Percentiles rank a stretch among this genome's conserved stretches.
These are phyloP conservation scores for Colostygia pectinataria DNA, from an alignment of 2,888 invertebrate species.

Conservation along the genomic window DNA sequence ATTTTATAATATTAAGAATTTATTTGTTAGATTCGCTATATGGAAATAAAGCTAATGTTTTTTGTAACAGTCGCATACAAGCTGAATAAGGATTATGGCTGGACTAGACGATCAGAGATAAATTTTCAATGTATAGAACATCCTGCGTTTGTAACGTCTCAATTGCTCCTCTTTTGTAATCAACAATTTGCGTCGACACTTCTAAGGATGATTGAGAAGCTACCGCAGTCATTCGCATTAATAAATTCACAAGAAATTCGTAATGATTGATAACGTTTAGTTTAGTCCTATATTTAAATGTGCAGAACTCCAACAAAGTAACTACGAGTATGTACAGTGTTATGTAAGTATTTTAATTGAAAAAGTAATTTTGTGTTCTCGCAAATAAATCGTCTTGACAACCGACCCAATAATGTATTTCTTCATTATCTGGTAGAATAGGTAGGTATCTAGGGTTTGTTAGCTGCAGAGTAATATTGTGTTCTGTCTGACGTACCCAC, in stretches of 20 bases:
- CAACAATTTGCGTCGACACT: constrained; percentile 76
- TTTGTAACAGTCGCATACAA: no score
- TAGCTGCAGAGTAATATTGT: constrained; percentile 10
- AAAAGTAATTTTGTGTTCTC: constrained; percentile 35
- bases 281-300: no score
- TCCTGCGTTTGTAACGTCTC: constrained; percentile 76
- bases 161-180: constrained; percentile 82
- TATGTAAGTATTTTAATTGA: constrained; percentile 32
- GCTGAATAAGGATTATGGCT: no score
- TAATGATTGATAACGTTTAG: no score
- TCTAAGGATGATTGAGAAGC: no score
- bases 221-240: constrained; percentile 68
- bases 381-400: constrained; percentile 34
- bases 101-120: constrained; percentile 45
- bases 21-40: no score
- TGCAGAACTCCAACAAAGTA: no score
- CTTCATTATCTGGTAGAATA: constrained; percentile 13
- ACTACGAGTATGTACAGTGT: not conserved
- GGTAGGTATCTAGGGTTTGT: no score
- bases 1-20: constrained; percentile 6
- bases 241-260: no score
- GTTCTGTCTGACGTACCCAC: constrained; percentile 2
- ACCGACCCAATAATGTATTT: constrained; percentile 27
- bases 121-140: constrained; percentile 75
- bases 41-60: no score